Conservation (phyloP, 1,140 invertebrate species). For the Heliconius himera region DNA sequence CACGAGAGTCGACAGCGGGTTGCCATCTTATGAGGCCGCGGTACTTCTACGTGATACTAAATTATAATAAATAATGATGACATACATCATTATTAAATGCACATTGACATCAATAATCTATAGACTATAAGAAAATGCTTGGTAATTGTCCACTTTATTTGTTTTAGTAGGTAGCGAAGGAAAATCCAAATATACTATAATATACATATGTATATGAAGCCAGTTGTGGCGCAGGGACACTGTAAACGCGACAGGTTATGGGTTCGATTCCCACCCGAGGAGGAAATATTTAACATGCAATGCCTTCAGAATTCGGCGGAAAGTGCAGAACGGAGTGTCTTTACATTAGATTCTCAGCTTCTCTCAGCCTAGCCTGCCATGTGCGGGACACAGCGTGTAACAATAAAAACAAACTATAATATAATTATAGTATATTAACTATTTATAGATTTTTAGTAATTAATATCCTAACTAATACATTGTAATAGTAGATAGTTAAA, state of each 20-base stretch:
- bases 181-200: too few species aligned
- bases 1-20: conserved; percentile 46
- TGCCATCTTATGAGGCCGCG: conserved; percentile 71
- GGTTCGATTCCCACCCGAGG: too few species aligned
- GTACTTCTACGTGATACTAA: conserved; percentile 68
- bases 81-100: neutral
- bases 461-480: neutral
- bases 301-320: too few species aligned
- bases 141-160: conserved; percentile 5
- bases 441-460: neutral
- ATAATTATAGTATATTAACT: neutral
- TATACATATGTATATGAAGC: too few species aligned
- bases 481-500: neutral
- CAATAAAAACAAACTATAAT: too few species aligned
- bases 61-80: conserved; percentile 58
- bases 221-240: too few species aligned
- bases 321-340: too few species aligned
- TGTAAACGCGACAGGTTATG: too few species aligned
- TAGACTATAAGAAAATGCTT: neutral
- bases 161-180: neutral
- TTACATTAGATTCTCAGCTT: too few species aligned
- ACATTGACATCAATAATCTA: conserved; percentile 6
- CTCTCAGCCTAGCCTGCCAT: neutral
- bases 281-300: too few species aligned
- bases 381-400: neutral